Evolutionary conservation across 2,888 invertebrate genomes (phyloP).

Genomic region (Drosophila recens): DNA sequence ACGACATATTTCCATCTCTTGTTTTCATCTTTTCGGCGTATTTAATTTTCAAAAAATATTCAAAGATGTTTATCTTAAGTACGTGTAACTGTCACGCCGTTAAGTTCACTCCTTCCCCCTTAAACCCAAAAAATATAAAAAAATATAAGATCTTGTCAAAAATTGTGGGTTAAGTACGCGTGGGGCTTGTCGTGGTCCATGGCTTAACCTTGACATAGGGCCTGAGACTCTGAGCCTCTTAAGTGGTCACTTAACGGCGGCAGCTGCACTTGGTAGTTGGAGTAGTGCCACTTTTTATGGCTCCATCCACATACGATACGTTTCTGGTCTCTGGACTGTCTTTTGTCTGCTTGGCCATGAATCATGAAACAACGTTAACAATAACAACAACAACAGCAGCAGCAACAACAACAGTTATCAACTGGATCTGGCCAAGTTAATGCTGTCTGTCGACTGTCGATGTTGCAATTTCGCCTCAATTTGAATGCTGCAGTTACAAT

Average conservation of each 20-base stretch:
- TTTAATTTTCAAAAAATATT: conserved; percentile 50
- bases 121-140: conserved; percentile 5
- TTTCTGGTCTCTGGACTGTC: conserved; percentile 41
- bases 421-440: conserved; percentile 55
- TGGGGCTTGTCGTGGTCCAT: conserved; percentile 66
- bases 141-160: conserved; percentile 54
- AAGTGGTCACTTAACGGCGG: conserved; percentile 59
- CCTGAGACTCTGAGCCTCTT: conserved; percentile 49
- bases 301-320: conserved; percentile 28
- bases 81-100: conserved; percentile 73
- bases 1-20: neutral
- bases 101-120: conserved; percentile 11
- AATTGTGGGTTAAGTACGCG: conserved; percentile 78
- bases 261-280: conserved; percentile 58
- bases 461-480: conserved; percentile 70
- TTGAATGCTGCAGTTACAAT: conserved; percentile 72
- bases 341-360: conserved; percentile 62
- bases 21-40: conserved; percentile 27
- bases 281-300: conserved; percentile 38
- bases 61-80: conserved; percentile 72
- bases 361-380: conserved; percentile 46
- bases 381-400: conserved; percentile 13
- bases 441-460: conserved; percentile 34
- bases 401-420: conserved; percentile 36
- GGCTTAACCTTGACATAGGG: conserved; percentile 77